Percentiles rank a stretch among this genome's conserved stretches.
Evolutionary conservation across 2,888 invertebrate genomes (phyloP).

Genomic region (Chrysolina oricalcia): DNA sequence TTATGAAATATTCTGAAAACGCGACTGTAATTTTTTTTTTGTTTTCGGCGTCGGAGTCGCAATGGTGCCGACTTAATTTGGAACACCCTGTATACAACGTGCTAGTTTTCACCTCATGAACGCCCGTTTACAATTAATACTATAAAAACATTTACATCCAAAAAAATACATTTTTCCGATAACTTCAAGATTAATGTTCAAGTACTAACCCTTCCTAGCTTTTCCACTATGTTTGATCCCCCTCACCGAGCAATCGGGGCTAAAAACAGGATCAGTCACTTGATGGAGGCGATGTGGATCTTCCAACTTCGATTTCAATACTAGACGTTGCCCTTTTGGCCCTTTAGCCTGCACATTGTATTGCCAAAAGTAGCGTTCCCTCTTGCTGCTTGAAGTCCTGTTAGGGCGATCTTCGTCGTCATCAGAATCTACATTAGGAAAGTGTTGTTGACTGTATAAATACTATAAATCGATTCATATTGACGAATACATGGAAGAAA

Average conservation of each 20-base stretch:
- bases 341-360: slow-evolving; percentile 99
- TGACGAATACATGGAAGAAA: no score
- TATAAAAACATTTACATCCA: not conserved
- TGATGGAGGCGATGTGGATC: slow-evolving; percentile 94
- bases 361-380: slow-evolving; percentile 96
- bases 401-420: slow-evolving; percentile 73
- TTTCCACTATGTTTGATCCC: slow-evolving; percentile 91
- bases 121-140: no score
- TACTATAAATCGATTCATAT: no score
- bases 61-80: no score
- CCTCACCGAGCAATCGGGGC: slow-evolving; percentile 90
- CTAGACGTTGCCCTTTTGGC: slow-evolving; percentile 93
- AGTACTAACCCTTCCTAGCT: slow-evolving; percentile 58
- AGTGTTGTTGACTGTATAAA: no score
- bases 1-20: no score
- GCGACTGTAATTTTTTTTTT: no score
- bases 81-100: no score
- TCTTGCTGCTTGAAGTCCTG: slow-evolving; percentile 74
- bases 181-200: not conserved
- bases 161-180: not conserved
- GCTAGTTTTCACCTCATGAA: no score
- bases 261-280: slow-evolving; percentile 97
- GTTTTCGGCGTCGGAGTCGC: no score
- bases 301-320: slow-evolving; percentile 87
- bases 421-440: slow-evolving; percentile 75